Evolutionary conservation across 2,888 invertebrate species (phyloP).

Genomic region (Lobophora halterata): DNA sequence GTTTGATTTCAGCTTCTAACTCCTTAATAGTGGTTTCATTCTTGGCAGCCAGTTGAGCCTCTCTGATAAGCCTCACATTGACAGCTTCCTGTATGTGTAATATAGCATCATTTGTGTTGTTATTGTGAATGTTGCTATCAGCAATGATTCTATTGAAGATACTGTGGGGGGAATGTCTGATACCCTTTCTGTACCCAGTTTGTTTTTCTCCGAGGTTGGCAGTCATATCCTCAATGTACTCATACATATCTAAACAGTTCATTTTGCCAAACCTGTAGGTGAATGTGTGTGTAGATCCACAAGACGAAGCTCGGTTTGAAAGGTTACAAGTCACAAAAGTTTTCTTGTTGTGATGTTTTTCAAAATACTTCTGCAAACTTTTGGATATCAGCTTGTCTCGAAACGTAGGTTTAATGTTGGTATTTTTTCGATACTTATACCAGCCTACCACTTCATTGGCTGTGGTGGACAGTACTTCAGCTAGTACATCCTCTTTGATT

Average conservation of each 20-base stretch:
- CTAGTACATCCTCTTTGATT: slow-evolving; percentile 78
- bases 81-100: slow-evolving; percentile 69
- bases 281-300: slow-evolving; percentile 81
- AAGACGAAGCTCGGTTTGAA: slow-evolving; percentile 72
- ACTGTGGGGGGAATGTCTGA: slow-evolving; percentile 54
- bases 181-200: slow-evolving; percentile 68
- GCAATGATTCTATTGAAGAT: slow-evolving; percentile 68
- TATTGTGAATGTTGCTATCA: slow-evolving; percentile 62
- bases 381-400: slow-evolving; percentile 83
- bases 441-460: slow-evolving; percentile 83
- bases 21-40: slow-evolving; percentile 66
- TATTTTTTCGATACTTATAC: slow-evolving; percentile 83
- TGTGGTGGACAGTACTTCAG: slow-evolving; percentile 72
- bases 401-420: slow-evolving; percentile 79
- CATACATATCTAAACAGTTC: slow-evolving; percentile 76
- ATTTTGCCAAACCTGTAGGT: slow-evolving; percentile 83
- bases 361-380: slow-evolving; percentile 81
- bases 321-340: slow-evolving; percentile 83
- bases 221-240: slow-evolving; percentile 76
- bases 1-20: slow-evolving; percentile 69
- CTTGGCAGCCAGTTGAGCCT: slow-evolving; percentile 66
- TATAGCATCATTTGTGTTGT: slow-evolving; percentile 65
- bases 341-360: slow-evolving; percentile 74
- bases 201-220: slow-evolving; percentile 77
- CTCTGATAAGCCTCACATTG: slow-evolving; percentile 57